Percentiles rank a stretch among this genome's conserved stretches.
These are phyloP conservation scores for Nyleta sp. DNA, from an alignment of 2,888 invertebrate species.

Conservation along the genomic window DNA sequence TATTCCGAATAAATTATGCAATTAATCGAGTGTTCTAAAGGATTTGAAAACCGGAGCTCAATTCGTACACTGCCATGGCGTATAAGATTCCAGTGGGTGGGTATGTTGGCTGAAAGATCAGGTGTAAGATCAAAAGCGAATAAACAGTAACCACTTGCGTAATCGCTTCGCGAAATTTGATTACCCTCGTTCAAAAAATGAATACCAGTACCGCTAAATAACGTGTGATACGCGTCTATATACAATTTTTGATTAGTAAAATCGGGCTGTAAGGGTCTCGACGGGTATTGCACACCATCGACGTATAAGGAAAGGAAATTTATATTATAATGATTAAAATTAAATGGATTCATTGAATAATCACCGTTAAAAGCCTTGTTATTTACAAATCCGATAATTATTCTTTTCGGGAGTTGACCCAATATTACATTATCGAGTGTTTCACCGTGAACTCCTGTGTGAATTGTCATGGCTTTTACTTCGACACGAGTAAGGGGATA, in stretches of 20 bases:
- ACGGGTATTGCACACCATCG: slow-evolving; percentile 44
- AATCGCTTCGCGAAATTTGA: slow-evolving; percentile 54
- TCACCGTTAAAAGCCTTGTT: slow-evolving; percentile 67
- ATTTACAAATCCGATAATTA: slow-evolving; percentile 71
- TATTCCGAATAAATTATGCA: slow-evolving; percentile 71
- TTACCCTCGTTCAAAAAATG: slow-evolving; percentile 67
- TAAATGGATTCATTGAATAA: slow-evolving; percentile 49
- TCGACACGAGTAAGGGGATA: slow-evolving; percentile 49
- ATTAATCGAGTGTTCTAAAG: slow-evolving; percentile 53
- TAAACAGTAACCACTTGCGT: slow-evolving; percentile 65
- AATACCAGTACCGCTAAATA: slow-evolving; percentile 66
- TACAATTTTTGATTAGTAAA: slow-evolving; percentile 50
- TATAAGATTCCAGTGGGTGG: slow-evolving; percentile 61
- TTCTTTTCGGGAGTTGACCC: slow-evolving; percentile 72
- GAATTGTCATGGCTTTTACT: slow-evolving; percentile 67
- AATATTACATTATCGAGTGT: slow-evolving; percentile 73
- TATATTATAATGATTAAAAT: slow-evolving; percentile 60
- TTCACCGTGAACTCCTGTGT: slow-evolving; percentile 65
- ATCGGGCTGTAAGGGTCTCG: slow-evolving; percentile 65
- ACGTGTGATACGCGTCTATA: slow-evolving; percentile 69
- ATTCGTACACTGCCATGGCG: slow-evolving; percentile 68
- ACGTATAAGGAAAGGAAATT: slow-evolving; percentile 5
- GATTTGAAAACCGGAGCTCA: slow-evolving; percentile 66
- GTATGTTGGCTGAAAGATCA: slow-evolving; percentile 66
- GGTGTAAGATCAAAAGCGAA: slow-evolving; percentile 71